Conservation (phyloP, 2,888 invertebrate species). For the Himalopsyche japonica region DNA sequence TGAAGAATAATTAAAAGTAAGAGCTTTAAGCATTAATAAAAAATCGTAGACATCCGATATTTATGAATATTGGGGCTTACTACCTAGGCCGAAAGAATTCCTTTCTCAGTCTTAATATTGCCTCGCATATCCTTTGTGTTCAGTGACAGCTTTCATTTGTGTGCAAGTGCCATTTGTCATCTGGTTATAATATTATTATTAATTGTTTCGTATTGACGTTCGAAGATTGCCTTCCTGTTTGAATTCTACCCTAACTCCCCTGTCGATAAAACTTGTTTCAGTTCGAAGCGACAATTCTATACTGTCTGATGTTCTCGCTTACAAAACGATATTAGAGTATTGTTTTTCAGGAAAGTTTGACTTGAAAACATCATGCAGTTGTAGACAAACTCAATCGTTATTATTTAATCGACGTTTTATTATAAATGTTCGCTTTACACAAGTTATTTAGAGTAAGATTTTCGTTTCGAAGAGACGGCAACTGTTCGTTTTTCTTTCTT, state of each 20-base stretch:
- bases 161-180: not conserved
- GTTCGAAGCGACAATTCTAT: not conserved
- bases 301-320: not conserved
- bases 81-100: not conserved
- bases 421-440: too few relatives aligned
- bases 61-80: not conserved
- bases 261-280: not conserved
- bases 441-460: too few relatives aligned
- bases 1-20: too few relatives aligned
- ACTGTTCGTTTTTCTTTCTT: too few relatives aligned
- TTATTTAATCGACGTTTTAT: too few relatives aligned
- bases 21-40: too few relatives aligned
- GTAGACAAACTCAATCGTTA: not conserved
- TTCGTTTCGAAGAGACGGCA: too few relatives aligned
- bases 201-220: not conserved
- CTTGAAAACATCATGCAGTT: not conserved
- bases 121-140: not conserved
- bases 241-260: not conserved
- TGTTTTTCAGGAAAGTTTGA: not conserved
- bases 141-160: not conserved
- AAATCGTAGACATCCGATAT: too few relatives aligned
- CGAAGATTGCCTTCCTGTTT: not conserved
- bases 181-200: not conserved
- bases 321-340: not conserved
- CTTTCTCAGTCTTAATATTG: not conserved